A percentile compares a stretch with the other conserved stretches of the same genome.
phyloP scores from a whole-genome alignment of 2,797 vertebrate species.

The Carcharodon carcharias region DNA sequence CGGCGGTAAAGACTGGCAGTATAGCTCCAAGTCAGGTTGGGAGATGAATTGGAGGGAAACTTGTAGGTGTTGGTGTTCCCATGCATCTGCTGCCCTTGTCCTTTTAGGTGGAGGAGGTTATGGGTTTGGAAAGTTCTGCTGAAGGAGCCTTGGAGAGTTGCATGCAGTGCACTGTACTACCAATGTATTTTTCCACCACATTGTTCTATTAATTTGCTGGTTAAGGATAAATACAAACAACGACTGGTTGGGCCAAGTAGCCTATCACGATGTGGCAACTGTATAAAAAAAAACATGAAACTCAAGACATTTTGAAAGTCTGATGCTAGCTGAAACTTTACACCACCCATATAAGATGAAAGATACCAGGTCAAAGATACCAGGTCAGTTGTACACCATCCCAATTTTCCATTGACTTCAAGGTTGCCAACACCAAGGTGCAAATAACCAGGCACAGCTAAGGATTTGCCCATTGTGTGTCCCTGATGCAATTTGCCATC shows the following conservation, averaged over 20 bases:
- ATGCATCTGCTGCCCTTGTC: too few relatives aligned
- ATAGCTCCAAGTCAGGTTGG: too few relatives aligned
- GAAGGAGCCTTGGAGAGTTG: too few relatives aligned
- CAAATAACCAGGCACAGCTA: background rate
- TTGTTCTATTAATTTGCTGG: background rate
- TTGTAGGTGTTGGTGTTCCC: too few relatives aligned
- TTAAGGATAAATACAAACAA: background rate
- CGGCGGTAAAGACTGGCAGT: too few relatives aligned
- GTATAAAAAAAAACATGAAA: background rate
- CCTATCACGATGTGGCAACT: background rate
- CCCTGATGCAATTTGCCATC: background rate
- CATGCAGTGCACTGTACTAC: background rate
- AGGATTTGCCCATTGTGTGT: background rate
- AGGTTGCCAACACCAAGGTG: background rate
- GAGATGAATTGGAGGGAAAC: too few relatives aligned
- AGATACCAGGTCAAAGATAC: background rate
- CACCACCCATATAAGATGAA: background rate
- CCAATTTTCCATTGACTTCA: background rate
- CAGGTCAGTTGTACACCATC: background rate
- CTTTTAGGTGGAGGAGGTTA: too few relatives aligned
- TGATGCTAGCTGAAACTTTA: background rate
- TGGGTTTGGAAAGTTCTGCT: too few relatives aligned
- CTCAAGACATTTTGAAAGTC: background rate
- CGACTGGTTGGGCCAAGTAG: background rate
- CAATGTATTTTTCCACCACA: background rate